Evolutionary conservation across 2,113 vertebrate genomes (phyloP), one percentile per base, ranked within the genome.

Genomic region (Anhinga anhinga): DNA sequence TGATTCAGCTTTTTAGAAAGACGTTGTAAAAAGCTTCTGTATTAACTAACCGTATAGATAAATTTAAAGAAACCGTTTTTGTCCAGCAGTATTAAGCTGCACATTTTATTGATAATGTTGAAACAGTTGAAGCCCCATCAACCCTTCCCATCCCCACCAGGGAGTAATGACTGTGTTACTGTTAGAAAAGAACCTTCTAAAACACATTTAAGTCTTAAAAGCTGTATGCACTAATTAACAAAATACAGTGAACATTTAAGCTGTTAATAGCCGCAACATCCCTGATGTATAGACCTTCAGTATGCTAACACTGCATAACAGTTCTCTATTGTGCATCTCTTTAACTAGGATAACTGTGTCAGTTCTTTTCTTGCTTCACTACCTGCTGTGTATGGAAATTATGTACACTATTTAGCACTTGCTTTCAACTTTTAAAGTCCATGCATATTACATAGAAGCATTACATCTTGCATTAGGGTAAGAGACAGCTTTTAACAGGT

Each of bases 341-440:
- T 95, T 97, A 95, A 96, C 66, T 40, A 98, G 86, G 92, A 96
- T 95, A 97, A 96, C 96, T 97, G 74, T 97, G 97, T 98, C 96
- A 90, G 62, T 96, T 96, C 97, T 98, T 97, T 97, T 97, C 97
- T 96, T 96, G 90, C 92, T 86, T 92, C 86, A 74, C 97, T 98
- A 97, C 98, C 98, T 98, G 97, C 98, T 98, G 97, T 92, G 97
- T 98, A 93, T 97, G 94, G 97, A 97, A 96, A 97, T 97, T 95
- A 63, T 96, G 94, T 97, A 94, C 95, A 95, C 94, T 97, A 95
- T 95, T 97, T 96, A 97, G 90, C 94, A 94, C 95, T 98, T 93
- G 92, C 96, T 98, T 98, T 96, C 92, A 96, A 80, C 96, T 95
- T 96, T 93, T 95, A 86, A 97, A 97, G 97, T 94, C 82, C 92